Conservation (phyloP, 2,113 vertebrate species). For the Tauraco erythrolophus region DNA sequence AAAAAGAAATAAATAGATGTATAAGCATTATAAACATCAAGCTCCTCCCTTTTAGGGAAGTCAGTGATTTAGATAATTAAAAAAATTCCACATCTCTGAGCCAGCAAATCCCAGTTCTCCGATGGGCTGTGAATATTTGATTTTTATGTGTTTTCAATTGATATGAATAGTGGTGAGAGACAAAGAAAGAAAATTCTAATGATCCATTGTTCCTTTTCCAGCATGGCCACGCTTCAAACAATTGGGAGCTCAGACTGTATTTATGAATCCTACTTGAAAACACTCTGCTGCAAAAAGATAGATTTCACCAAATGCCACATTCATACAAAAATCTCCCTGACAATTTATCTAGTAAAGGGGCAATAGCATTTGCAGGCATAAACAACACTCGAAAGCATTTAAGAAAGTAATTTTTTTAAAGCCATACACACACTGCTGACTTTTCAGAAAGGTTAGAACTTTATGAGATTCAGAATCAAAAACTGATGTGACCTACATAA, state of each 20-base stretch:
- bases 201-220: neutral
- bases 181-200: slow-evolving; percentile 2
- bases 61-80: neutral
- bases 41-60: neutral
- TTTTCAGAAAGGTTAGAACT: slow-evolving; percentile 75
- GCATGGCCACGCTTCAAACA: neutral
- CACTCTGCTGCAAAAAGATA: neutral
- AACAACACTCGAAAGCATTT: slow-evolving; percentile 2
- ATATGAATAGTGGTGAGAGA: neutral
- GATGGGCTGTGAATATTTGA: neutral
- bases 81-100: neutral
- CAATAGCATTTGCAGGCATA: slow-evolving; percentile 17
- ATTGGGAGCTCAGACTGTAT: neutral
- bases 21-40: neutral
- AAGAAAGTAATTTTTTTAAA: slow-evolving; percentile 13
- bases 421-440: slow-evolving; percentile 36
- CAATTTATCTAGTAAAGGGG: slow-evolving; percentile 11
- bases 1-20: neutral
- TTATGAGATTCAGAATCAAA: slow-evolving; percentile 78
- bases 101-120: neutral
- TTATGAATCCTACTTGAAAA: slow-evolving; percentile 23
- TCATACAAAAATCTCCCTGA: slow-evolving; percentile 36
- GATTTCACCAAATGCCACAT: slow-evolving; percentile 12
- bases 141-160: neutral
- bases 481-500: slow-evolving; percentile 83